phyloP scores from a whole-genome alignment of 1,140 invertebrate species.

The Ceratina australensis region DNA sequence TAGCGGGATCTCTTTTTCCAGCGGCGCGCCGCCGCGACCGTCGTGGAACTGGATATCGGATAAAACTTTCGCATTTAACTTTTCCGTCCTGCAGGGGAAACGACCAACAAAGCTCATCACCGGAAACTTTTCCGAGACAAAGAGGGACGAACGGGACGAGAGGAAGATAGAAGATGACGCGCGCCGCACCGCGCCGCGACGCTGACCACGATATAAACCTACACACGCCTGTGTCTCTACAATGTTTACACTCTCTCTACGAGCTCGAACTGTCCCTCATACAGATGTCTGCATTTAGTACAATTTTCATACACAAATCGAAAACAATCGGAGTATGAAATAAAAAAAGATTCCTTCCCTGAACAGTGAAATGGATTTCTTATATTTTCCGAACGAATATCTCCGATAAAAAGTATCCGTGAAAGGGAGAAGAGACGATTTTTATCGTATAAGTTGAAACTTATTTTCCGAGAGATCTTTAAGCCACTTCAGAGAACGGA shows the following conservation, averaged over 20 bases:
- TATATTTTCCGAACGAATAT: not conserved
- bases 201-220: constrained; percentile 48
- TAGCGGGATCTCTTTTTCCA: constrained; percentile 63
- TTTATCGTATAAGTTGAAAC: not conserved
- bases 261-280: constrained; percentile 22
- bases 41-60: constrained; percentile 72
- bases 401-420: not conserved
- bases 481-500: not conserved
- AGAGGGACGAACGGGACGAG: constrained; percentile 57
- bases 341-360: not conserved
- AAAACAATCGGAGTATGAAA: too few relatives aligned
- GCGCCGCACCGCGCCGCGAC: constrained; percentile 39
- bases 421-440: not conserved
- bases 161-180: constrained; percentile 50
- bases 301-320: not conserved
- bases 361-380: not conserved
- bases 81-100: constrained; percentile 76
- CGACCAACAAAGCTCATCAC: constrained; percentile 79
- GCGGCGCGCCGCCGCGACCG: constrained; percentile 29
- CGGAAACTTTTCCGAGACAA: constrained; percentile 77
- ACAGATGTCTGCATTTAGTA: constrained; percentile 8
- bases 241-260: constrained; percentile 23
- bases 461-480: not conserved
- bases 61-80: constrained; percentile 79
- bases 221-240: not conserved